Evolutionary conservation across 2,113 vertebrate genomes (phyloP).

Genomic region (Heterocephalus glaber): DNA sequence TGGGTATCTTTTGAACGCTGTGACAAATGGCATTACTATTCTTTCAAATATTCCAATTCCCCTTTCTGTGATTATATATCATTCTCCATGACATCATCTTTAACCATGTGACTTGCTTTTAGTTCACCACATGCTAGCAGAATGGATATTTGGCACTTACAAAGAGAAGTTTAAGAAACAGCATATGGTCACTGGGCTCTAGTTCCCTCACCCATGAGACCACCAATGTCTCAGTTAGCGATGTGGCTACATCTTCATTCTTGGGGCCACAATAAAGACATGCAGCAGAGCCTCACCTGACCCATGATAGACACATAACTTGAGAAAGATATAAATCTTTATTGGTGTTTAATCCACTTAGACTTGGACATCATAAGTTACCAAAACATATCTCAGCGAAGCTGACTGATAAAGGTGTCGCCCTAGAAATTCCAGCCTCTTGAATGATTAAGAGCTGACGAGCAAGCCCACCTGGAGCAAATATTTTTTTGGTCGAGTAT

Average conservation of each 20-base stretch:
- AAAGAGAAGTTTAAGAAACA: not conserved
- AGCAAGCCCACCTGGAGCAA: not conserved
- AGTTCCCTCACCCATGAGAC: not conserved
- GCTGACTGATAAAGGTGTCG: not conserved
- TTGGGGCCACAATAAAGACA: not conserved
- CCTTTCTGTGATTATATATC: not conserved
- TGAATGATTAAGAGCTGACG: not conserved
- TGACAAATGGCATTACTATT: not conserved
- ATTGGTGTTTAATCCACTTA: not conserved
- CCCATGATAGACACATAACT: not conserved
- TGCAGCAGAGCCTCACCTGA: not conserved
- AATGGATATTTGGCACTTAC: conserved; percentile 11
- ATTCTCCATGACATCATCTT: not conserved
- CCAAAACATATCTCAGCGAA: not conserved
- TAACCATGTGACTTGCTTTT: not conserved
- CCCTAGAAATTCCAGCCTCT: not conserved
- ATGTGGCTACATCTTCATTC: not conserved
- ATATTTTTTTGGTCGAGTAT: not conserved
- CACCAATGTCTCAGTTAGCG: not conserved
- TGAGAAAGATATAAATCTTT: conserved; percentile 15
- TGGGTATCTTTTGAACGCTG: not conserved
- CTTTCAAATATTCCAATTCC: not conserved
- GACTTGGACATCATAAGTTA: not conserved
- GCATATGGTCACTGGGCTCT: not conserved
- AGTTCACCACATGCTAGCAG: not conserved